Percentiles rank a stretch among this genome's conserved stretches.
Evolutionary conservation across 1,140 invertebrate species (phyloP).

Genomic region (Pemphigus obesinymphae): DNA sequence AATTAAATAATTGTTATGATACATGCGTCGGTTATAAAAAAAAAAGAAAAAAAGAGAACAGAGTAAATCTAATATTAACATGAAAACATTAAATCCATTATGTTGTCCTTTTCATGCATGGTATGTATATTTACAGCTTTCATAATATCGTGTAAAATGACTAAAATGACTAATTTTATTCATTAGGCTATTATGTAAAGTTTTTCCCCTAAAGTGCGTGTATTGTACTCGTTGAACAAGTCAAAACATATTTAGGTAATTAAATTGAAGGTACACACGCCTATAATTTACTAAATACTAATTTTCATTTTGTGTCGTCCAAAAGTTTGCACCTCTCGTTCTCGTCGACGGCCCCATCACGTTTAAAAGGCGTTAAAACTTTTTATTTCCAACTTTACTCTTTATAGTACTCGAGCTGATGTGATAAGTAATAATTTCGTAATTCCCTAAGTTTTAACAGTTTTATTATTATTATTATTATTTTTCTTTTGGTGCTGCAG

Average conservation of each 20-base stretch:
- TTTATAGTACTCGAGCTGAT: not conserved
- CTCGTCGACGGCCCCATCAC: not conserved
- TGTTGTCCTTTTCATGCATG: not conserved
- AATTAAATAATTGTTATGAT: not conserved
- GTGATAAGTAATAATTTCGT: not conserved
- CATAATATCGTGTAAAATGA: not conserved
- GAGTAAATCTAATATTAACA: not conserved
- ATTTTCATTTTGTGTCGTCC: not conserved
- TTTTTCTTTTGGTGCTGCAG: no score
- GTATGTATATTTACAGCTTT: no score
- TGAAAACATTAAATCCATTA: no score
- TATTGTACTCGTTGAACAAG: not conserved
- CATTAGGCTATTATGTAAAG: not conserved
- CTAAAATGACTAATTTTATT: slow-evolving; percentile 1
- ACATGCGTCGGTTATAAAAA: not conserved
- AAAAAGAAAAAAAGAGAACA: not conserved
- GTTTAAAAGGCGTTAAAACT: not conserved
- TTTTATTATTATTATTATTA: not conserved
- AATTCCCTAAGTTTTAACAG: not conserved
- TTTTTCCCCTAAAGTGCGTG: not conserved
- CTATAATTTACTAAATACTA: not conserved
- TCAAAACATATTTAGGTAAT: not conserved
- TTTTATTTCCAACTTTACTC: not conserved
- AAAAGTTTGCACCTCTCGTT: not conserved
- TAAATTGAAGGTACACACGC: not conserved